Evolutionary conservation across 2,888 invertebrate genomes (phyloP), one percentile per base, ranked within the genome.

Genomic region (Melanostoma mellinum): DNA sequence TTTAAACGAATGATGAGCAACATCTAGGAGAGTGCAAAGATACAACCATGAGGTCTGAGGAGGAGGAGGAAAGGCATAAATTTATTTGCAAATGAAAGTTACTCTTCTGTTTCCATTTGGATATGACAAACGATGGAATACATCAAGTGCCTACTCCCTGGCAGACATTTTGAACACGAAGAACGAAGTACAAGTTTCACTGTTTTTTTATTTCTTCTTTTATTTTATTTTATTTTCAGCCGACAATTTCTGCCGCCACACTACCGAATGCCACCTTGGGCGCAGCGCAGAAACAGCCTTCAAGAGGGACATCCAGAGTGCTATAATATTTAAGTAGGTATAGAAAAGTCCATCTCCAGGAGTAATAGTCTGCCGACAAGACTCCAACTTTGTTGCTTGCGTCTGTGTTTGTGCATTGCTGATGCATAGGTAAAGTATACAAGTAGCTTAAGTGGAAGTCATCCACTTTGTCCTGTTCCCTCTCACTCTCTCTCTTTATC

Each of bases 101-200:
- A 6, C 65, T 58, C 42, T 46, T 50, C 65, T 42, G 61, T 74
- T 73, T 61, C 56, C 58, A 75, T 69, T 80, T 52, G 55, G 42
- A 60, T 61, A 76, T 72, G 72, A 55, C 53, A 63, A 77, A 65
- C 63, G 77, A 46, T 78, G 73, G 73, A 77, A 77, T 81, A 82
- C 73, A 77, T 82, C 81, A 73, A 72, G 72, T 77, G 61, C 40
- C 61, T 65, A 52, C 67, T 40, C 44, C 36, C n/a, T 40, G 50
- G 73, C 55, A 61, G 68, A 61, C 55, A 68, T 74, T 46, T 79
- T 60, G 50, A 20, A 20, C 20, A 20, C 20, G 20, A 50, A 63
- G 50, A 61, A 73, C 77, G 44, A 68, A 58, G 78, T 68, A 73
- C 69, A 69, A 68, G 53, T 74, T 78, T 76, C 52, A 20, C 20